A percentile compares a stretch with the other conserved stretches of the same genome.
These are phyloP conservation scores for Arctocebus calabarensis DNA, from an alignment of 2,797 vertebrate species.

Conservation along the genomic window DNA sequence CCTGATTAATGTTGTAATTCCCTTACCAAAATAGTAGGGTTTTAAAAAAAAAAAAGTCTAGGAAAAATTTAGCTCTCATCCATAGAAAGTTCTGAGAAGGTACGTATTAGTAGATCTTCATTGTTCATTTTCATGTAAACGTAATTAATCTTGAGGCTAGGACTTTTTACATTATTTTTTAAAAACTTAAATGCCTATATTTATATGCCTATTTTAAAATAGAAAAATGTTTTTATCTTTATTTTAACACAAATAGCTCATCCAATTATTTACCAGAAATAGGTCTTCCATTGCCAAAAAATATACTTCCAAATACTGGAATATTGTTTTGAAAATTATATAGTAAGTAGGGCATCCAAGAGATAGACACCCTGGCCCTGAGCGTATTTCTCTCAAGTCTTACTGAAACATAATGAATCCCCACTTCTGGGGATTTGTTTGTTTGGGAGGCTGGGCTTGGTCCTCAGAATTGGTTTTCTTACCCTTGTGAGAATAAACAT, in stretches of 20 bases:
- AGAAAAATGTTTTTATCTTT: neutral
- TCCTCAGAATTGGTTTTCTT: neutral
- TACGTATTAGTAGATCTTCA: neutral
- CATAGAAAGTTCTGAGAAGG: neutral
- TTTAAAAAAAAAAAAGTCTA: neutral
- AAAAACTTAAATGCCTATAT: neutral
- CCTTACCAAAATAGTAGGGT: neutral
- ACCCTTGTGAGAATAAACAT: rapidly evolving
- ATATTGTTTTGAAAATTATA: neutral
- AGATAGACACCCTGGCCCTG: neutral
- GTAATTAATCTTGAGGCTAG: neutral
- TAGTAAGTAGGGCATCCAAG: neutral
- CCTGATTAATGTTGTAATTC: neutral
- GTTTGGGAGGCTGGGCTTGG: neutral
- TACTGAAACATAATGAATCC: neutral
- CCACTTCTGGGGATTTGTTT: neutral
- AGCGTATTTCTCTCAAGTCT: neutral
- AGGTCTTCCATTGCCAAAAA: neutral
- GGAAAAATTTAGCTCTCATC: constrained; percentile 9
- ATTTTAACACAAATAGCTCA: neutral
- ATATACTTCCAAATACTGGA: neutral
- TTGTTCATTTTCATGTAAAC: neutral
- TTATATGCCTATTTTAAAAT: neutral
- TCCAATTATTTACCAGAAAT: neutral
- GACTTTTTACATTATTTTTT: neutral